Evolutionary conservation across 1,140 invertebrate species (phyloP).

Genomic region (Saxidomus purpurata): DNA sequence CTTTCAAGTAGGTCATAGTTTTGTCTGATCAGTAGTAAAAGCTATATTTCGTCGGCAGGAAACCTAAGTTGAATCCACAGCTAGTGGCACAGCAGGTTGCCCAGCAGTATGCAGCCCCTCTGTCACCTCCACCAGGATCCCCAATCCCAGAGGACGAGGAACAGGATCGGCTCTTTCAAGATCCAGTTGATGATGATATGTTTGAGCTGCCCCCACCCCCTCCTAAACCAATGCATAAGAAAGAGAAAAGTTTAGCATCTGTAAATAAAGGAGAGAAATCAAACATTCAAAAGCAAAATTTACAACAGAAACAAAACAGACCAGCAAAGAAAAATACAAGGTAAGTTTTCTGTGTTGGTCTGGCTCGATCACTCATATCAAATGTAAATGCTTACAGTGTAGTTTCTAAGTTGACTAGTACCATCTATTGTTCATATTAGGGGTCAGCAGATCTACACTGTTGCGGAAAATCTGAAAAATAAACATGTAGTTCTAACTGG

Average conservation of each 20-base stretch:
- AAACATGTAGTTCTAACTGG: no score
- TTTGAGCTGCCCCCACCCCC: conserved; percentile 49
- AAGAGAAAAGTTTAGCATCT: conserved; percentile 27
- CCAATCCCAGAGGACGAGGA: conserved; percentile 22
- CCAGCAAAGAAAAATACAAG: conserved; percentile 34
- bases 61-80: conserved; percentile 55
- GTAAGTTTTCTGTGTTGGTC: not conserved
- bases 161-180: not conserved
- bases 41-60: conserved; percentile 37
- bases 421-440: no score
- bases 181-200: conserved; percentile 9
- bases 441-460: no score
- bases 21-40: no score
- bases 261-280: conserved; percentile 45
- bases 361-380: no score
- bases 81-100: conserved; percentile 60
- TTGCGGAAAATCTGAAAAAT: no score
- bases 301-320: conserved; percentile 48
- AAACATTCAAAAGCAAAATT: conserved; percentile 27
- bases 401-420: no score
- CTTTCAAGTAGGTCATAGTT: no score
- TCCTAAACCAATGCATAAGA: conserved; percentile 34
- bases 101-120: conserved; percentile 54
- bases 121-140: conserved; percentile 34
- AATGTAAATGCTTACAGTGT: no score